A percentile compares a stretch with the other conserved stretches of the same genome.
Evolutionary conservation across 2,797 vertebrate genomes (phyloP).

Genomic region (Falco naumanni): DNA sequence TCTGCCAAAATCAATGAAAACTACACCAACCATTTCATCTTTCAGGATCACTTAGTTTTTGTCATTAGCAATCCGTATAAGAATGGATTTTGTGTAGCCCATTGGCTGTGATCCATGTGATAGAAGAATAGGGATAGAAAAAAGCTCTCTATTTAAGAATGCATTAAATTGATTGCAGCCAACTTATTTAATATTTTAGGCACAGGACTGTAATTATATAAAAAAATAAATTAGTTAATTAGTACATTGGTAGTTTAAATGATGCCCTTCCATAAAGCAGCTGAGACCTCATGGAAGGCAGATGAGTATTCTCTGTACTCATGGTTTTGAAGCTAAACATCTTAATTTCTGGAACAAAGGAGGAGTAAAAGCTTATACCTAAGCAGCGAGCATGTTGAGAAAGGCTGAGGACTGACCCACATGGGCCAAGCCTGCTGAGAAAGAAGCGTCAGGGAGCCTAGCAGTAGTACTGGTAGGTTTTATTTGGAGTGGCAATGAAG

Average conservation of each 20-base stretch:
- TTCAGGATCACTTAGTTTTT: constrained; percentile 27
- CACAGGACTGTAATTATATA: background rate
- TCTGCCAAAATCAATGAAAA: constrained; percentile 25
- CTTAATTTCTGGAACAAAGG: background rate
- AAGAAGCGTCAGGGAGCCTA: background rate
- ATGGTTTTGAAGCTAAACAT: background rate
- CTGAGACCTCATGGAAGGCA: background rate
- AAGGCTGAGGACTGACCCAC: background rate
- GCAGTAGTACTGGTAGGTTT: background rate
- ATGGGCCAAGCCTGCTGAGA: background rate
- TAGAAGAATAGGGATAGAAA: background rate
- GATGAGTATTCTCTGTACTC: background rate
- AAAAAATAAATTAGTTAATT: constrained; percentile 53
- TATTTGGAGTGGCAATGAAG: background rate
- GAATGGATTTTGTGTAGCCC: constrained; percentile 25
- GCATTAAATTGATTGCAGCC: constrained; percentile 14
- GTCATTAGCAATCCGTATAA: constrained; percentile 41
- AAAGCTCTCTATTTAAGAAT: constrained; percentile 25
- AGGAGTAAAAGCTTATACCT: background rate
- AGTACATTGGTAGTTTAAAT: constrained; percentile 32
- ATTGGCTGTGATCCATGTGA: background rate
- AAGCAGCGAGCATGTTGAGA: background rate
- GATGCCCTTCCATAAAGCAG: background rate
- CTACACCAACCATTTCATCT: background rate
- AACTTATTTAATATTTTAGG: constrained; percentile 24